Conservation (phyloP, 2,797 vertebrate genomes). For the Fringilla coelebs region DNA sequence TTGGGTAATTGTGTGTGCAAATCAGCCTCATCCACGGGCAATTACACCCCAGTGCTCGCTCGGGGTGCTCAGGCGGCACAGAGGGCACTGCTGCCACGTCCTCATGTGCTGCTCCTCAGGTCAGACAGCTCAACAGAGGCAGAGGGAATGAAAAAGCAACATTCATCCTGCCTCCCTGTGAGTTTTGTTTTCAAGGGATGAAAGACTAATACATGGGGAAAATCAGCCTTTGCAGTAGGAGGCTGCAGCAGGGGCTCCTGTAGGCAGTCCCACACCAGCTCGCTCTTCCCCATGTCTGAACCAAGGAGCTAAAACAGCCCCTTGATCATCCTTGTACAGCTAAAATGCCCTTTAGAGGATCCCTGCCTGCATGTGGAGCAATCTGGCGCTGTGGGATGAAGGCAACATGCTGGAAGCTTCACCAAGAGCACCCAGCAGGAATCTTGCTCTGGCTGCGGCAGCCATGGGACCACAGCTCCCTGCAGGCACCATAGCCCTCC, state of each 20-base stretch:
- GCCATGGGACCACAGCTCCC: neutral
- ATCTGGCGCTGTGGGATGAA: rapidly evolving
- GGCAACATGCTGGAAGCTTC: neutral
- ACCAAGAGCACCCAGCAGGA: neutral
- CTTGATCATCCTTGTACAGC: neutral
- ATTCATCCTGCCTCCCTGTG: neutral
- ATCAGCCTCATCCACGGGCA: neutral
- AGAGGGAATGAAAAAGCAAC: neutral
- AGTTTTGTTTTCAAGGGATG: neutral
- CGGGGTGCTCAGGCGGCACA: neutral
- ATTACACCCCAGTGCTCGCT: neutral
- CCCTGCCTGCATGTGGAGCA: neutral
- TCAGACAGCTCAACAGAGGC: neutral
- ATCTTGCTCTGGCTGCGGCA: neutral
- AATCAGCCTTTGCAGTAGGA: neutral
- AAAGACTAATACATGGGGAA: neutral
- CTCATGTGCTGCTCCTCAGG: neutral
- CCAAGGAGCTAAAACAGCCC: neutral
- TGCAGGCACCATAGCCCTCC: rapidly evolving
- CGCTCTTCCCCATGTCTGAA: neutral
- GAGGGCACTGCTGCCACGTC: neutral
- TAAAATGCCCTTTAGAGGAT: neutral
- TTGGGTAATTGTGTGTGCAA: constrained; percentile 18
- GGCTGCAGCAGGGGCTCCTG: neutral
- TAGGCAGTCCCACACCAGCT: neutral